Evolutionary conservation across 2,797 vertebrate species (phyloP).

Genomic region (Gobio occitaniae): DNA sequence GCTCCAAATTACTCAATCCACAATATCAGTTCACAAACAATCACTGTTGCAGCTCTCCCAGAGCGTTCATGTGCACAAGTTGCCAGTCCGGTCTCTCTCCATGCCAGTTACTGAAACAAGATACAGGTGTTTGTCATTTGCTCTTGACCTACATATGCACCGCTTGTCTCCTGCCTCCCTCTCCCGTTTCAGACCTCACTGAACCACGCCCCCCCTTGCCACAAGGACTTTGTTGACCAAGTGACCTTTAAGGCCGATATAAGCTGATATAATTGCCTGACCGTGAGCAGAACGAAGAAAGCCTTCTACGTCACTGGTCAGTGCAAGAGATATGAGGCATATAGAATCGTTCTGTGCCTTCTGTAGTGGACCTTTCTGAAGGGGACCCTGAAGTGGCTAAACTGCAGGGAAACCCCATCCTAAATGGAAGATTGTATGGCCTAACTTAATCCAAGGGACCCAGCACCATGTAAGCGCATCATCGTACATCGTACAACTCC

Average conservation of each 20-base stretch:
- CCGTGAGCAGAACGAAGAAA: background rate
- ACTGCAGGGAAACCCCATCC: background rate
- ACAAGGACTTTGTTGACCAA: background rate
- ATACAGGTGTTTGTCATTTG: too few relatives aligned
- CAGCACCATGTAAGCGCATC: too few relatives aligned
- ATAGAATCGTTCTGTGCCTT: background rate
- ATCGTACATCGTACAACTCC: background rate
- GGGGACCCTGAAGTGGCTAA: background rate
- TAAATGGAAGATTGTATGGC: background rate
- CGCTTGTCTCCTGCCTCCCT: too few relatives aligned
- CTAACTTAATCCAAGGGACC: background rate
- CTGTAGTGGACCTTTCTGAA: background rate
- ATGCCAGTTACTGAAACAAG: too few relatives aligned
- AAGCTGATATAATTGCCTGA: background rate
- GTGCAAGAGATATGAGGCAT: background rate
- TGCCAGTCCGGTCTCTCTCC: too few relatives aligned
- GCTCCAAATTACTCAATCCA: too few relatives aligned
- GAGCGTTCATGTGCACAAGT: too few relatives aligned
- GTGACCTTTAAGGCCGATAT: background rate
- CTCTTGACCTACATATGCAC: background rate
- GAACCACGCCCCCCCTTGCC: too few relatives aligned
- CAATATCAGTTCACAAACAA: too few relatives aligned
- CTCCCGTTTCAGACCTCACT: too few relatives aligned
- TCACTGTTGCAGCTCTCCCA: too few relatives aligned
- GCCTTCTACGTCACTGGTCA: background rate